These are phyloP conservation scores for Pachyuromys duprasi DNA, from an alignment of 2,797 vertebrate species.

Conservation along the genomic window DNA sequence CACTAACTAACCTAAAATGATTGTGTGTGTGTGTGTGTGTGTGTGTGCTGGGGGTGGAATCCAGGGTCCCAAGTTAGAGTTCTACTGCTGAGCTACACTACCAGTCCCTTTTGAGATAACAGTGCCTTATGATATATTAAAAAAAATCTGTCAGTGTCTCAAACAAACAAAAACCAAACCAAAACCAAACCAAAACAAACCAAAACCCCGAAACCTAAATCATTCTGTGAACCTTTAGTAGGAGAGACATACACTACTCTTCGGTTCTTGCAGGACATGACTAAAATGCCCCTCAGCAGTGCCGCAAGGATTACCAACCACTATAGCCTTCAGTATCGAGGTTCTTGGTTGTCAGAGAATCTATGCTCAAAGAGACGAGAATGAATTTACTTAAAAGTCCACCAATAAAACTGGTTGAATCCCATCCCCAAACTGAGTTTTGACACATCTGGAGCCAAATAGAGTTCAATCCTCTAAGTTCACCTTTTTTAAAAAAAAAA, in stretches of 20 bases:
- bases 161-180: background rate
- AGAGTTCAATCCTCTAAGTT: background rate
- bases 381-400: conserved; percentile 43
- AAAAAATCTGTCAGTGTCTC: background rate
- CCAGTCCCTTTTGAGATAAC: background rate
- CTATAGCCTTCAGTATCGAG: background rate
- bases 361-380: background rate
- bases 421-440: background rate
- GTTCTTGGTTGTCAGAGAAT: background rate
- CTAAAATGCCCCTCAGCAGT: background rate
- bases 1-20: background rate
- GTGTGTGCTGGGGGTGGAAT: background rate
- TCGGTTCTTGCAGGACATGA: background rate
- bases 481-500: background rate
- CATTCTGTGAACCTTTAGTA: background rate
- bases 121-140: background rate
- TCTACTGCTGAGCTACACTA: background rate
- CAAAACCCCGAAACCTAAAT: background rate
- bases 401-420: conserved; percentile 7
- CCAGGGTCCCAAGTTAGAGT: background rate
- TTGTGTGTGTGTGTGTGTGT: no score
- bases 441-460: background rate
- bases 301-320: background rate
- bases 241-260: background rate
- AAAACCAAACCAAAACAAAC: background rate